These are phyloP conservation scores for Hartigia nigra DNA, from an alignment of 2,888 invertebrate genomes.

Conservation along the genomic window DNA sequence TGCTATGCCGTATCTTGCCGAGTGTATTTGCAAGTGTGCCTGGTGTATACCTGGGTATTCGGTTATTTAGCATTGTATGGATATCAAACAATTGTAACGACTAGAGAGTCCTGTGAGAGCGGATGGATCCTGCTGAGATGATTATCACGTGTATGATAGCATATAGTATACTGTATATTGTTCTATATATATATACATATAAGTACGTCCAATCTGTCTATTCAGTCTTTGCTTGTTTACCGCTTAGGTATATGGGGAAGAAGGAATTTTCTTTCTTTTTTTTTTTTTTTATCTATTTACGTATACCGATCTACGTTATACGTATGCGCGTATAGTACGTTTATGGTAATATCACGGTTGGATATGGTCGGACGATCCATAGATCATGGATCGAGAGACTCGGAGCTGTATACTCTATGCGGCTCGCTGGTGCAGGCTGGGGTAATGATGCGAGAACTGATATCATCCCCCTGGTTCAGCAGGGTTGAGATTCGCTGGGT, in stretches of 20 bases:
- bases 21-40: constrained; percentile 10
- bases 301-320: background rate
- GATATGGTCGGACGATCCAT: constrained; percentile 35
- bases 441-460: constrained; percentile 67
- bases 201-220: background rate
- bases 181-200: too few species aligned
- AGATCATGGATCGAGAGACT: constrained; percentile 36
- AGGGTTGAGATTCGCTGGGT: background rate
- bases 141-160: background rate
- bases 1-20: constrained; percentile 59
- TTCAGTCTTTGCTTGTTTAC: background rate
- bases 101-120: constrained; percentile 9
- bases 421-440: constrained; percentile 47
- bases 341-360: background rate
- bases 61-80: constrained; percentile 54
- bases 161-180: background rate
- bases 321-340: background rate
- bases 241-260: background rate
- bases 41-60: background rate
- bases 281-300: background rate
- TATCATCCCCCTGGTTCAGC: constrained; percentile 25
- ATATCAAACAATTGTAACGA: constrained; percentile 37
- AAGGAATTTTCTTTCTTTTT: background rate
- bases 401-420: background rate
- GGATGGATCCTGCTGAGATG: constrained; percentile 9